Conservation (phyloP, 2,888 invertebrate genomes). For the Trypoxylon attenuatum region DNA sequence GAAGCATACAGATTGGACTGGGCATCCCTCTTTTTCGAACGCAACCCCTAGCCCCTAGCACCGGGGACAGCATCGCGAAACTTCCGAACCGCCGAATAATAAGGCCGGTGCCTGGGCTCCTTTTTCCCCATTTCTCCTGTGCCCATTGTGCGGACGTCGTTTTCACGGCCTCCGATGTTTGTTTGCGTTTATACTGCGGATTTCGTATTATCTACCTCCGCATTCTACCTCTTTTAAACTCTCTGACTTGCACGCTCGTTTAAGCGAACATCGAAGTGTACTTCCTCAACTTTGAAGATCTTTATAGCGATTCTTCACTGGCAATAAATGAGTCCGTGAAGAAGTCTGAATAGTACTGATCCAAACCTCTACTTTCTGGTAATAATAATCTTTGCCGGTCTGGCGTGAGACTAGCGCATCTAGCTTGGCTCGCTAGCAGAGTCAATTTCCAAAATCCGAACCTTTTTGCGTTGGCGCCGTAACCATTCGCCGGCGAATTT, state of each 20-base stretch:
- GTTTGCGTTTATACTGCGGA: not conserved
- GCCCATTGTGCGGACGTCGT: conserved; percentile 1
- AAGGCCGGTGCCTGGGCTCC: conserved; percentile 36
- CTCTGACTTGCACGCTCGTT: not conserved
- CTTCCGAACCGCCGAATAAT: conserved; percentile 53
- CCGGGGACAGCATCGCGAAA: conserved; percentile 55
- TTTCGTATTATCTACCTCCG: not conserved
- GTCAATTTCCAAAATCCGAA: conserved; percentile 46
- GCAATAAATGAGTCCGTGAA: too few species aligned
- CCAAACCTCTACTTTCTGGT: too few species aligned
- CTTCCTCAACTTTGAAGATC: too few species aligned
- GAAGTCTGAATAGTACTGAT: too few species aligned
- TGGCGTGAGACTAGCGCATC: conserved; percentile 18
- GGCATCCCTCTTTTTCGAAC: conserved; percentile 62
- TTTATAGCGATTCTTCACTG: too few species aligned
- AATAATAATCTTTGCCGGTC: conserved; percentile 37
- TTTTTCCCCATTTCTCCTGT: not conserved
- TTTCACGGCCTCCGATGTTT: not conserved
- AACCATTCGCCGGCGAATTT: conserved; percentile 51
- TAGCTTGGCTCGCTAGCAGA: conserved; percentile 10
- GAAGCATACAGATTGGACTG: conserved; percentile 72
- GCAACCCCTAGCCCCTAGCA: conserved; percentile 37
- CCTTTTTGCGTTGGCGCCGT: conserved; percentile 39
- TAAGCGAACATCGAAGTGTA: too few species aligned
- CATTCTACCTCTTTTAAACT: not conserved